These are phyloP conservation scores for Hyposoter dolosus DNA, from an alignment of 2,888 invertebrate genomes.

Conservation along the genomic window DNA sequence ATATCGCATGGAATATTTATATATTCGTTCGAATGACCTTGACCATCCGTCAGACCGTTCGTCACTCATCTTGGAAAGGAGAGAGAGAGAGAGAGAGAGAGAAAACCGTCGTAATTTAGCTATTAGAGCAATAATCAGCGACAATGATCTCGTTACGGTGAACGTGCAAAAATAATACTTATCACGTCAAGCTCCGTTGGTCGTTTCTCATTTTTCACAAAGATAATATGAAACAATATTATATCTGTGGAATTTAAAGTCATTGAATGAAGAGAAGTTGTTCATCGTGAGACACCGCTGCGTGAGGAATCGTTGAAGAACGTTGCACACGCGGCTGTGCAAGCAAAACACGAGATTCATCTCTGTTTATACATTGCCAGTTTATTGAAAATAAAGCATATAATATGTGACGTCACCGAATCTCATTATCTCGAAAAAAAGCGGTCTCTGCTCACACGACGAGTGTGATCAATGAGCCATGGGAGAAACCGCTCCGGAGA, in stretches of 20 bases:
- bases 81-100: neutral
- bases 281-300: neutral
- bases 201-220: neutral
- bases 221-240: neutral
- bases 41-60: neutral
- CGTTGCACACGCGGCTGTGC: neutral
- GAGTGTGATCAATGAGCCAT: slow-evolving; percentile 41
- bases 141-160: slow-evolving; percentile 53
- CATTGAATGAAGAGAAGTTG: neutral
- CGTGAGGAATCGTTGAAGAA: neutral
- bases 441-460: neutral
- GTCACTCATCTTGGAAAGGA: slow-evolving; percentile 20
- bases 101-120: slow-evolving; percentile 52
- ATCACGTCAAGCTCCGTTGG: slow-evolving; percentile 21
- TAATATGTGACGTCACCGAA: slow-evolving; percentile 42
- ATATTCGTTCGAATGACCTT: slow-evolving; percentile 30
- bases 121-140: slow-evolving; percentile 62
- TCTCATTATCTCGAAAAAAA: slow-evolving; percentile 39
- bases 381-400: neutral
- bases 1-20: slow-evolving; percentile 4
- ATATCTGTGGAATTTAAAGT: neutral
- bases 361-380: neutral
- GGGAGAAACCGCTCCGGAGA: slow-evolving; percentile 8
- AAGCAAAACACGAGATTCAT: slow-evolving; percentile 5
- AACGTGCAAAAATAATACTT: slow-evolving; percentile 28